phyloP scores from a whole-genome alignment of 2,113 vertebrate species.

The Cebidichthys violaceus region DNA sequence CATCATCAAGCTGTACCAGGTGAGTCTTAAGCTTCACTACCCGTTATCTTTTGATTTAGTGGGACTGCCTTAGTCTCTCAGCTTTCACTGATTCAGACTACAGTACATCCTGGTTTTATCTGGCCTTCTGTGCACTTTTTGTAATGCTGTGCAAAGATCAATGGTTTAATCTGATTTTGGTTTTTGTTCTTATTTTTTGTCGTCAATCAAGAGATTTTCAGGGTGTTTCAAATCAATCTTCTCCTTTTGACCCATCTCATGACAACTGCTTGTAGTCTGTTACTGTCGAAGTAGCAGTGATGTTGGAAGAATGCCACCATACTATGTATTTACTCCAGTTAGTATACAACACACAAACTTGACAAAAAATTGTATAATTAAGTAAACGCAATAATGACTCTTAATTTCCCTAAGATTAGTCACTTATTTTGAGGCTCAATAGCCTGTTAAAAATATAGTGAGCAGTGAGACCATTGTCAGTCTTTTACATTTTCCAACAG shows the following conservation, averaged over 20 bases:
- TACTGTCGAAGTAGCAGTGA: not conserved
- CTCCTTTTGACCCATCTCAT: not conserved
- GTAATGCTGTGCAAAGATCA: not conserved
- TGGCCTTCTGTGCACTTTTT: not conserved
- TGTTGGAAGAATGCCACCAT: not conserved
- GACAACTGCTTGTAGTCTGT: not conserved
- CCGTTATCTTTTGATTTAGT: not conserved
- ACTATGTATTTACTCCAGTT: not conserved
- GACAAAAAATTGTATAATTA: not conserved
- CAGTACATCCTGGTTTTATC: not conserved
- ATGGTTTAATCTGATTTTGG: not conserved
- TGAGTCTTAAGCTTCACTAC: conserved; percentile 60
- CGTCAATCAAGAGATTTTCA: not conserved
- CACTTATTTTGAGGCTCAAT: not conserved
- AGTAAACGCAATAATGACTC: not conserved
- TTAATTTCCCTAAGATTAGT: not conserved
- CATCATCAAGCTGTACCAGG: conserved; percentile 99
- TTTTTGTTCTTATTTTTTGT: not conserved
- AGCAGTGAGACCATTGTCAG: not conserved
- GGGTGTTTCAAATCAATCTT: no score
- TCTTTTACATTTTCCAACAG: not conserved
- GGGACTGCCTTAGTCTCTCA: no score
- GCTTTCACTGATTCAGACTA: no score
- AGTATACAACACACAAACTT: not conserved
- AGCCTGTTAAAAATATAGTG: not conserved